phyloP scores from a whole-genome alignment of 2,797 vertebrate genomes.

The Tympanoctomys barrerae region DNA sequence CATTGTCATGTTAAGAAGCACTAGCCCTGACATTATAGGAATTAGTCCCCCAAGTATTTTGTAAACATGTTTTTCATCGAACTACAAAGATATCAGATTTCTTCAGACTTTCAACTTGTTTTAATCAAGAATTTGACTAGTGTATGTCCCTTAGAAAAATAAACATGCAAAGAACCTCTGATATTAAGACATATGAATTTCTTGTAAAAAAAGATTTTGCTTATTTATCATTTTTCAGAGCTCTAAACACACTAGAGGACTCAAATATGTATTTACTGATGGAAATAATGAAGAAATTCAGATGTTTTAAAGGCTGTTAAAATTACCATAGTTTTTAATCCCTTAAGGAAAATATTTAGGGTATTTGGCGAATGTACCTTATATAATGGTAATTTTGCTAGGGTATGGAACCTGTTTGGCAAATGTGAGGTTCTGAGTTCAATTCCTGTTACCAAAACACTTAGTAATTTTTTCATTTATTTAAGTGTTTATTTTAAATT shows the following conservation, averaged over 20 bases:
- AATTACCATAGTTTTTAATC: conserved; percentile 39
- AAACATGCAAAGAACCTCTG: neutral
- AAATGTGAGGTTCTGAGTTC: too few species aligned
- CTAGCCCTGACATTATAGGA: neutral
- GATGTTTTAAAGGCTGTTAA: neutral
- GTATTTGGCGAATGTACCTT: neutral
- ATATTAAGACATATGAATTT: neutral
- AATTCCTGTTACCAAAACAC: too few species aligned
- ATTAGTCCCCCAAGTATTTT: neutral
- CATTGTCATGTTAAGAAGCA: neutral
- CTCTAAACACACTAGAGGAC: neutral
- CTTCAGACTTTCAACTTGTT: conserved; percentile 2
- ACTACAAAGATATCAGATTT: neutral
- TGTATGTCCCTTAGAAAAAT: neutral
- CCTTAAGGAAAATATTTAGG: neutral
- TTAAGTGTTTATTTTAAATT: conserved; percentile 3
- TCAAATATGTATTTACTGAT: conserved; percentile 32
- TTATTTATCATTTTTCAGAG: conserved; percentile 15
- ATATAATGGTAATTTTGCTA: neutral
- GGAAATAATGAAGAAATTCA: neutral
- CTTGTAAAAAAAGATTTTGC: neutral
- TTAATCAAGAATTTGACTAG: neutral
- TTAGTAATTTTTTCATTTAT: neutral
- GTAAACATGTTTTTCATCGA: conserved; percentile 18
- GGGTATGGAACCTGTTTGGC: too few species aligned